phyloP scores from a whole-genome alignment of 2,888 invertebrate species.

The Chrysolina oricalcia region DNA sequence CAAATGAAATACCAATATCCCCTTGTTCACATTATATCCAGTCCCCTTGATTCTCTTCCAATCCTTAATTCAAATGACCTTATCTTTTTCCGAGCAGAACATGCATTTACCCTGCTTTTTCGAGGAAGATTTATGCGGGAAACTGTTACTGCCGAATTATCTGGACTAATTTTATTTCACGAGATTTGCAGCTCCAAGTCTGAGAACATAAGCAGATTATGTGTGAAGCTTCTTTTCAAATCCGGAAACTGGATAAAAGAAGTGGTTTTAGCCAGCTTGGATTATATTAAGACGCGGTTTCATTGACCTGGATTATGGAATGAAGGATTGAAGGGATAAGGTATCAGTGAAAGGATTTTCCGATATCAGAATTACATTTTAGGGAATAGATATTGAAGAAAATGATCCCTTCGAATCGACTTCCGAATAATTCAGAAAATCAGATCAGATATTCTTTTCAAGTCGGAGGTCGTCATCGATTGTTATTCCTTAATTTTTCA shows the following conservation, averaged over 20 bases:
- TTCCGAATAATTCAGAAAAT: no score
- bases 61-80: conserved; percentile 24
- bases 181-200: not conserved
- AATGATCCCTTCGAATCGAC: no score
- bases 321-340: no score
- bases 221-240: conserved; percentile 26
- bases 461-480: no score
- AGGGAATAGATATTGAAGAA: no score
- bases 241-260: not conserved
- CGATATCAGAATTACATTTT: no score
- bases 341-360: no score
- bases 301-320: not conserved
- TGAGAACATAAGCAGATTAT: conserved; percentile 28
- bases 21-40: not conserved
- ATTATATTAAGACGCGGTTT: not conserved
- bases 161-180: conserved; percentile 35
- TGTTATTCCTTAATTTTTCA: no score
- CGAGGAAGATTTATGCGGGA: conserved; percentile 1
- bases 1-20: not conserved
- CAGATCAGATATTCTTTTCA: no score
- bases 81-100: conserved; percentile 2
- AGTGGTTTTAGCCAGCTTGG: not conserved
- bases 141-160: conserved; percentile 22
- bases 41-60: not conserved
- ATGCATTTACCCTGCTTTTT: conserved; percentile 1